Evolutionary conservation across 2,888 invertebrate genomes (phyloP).

Genomic region (Drosophila nr. perissopoda): DNA sequence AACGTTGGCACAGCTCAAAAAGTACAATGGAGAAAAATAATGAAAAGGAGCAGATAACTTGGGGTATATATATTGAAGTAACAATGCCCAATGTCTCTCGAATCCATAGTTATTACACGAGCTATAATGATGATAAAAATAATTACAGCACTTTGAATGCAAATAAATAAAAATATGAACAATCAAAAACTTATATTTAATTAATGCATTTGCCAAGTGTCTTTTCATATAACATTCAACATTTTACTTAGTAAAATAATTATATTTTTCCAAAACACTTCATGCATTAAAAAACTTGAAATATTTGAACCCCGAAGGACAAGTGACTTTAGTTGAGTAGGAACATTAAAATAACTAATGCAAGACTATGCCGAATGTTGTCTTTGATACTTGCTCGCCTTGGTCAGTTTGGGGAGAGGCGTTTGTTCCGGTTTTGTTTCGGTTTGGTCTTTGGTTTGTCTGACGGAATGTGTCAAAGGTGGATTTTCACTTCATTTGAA

Average conservation of each 20-base stretch:
- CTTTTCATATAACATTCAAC: background rate
- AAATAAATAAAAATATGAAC: background rate
- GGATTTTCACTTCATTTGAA: slow-evolving; percentile 56
- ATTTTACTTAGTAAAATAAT: background rate
- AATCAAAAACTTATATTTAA: background rate
- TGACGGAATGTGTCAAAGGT: slow-evolving; percentile 57
- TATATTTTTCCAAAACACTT: background rate
- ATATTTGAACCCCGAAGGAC: background rate
- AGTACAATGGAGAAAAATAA: background rate
- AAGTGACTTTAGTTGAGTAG: background rate
- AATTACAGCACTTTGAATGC: background rate
- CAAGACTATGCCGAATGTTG: background rate
- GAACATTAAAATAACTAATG: background rate
- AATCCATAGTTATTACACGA: background rate
- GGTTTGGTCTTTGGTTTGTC: slow-evolving; percentile 25
- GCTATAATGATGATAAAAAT: background rate
- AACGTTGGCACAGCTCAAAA: background rate
- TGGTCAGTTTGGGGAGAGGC: background rate
- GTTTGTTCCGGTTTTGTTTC: background rate
- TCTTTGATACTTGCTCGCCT: background rate
- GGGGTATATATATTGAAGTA: background rate
- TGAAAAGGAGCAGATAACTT: background rate
- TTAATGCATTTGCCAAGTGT: background rate
- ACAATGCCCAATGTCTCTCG: background rate
- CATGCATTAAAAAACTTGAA: background rate